Evolutionary conservation across 2,113 vertebrate genomes (phyloP), one percentile per base, ranked within the genome.

Genomic region (Phylloscopus whistleri): DNA sequence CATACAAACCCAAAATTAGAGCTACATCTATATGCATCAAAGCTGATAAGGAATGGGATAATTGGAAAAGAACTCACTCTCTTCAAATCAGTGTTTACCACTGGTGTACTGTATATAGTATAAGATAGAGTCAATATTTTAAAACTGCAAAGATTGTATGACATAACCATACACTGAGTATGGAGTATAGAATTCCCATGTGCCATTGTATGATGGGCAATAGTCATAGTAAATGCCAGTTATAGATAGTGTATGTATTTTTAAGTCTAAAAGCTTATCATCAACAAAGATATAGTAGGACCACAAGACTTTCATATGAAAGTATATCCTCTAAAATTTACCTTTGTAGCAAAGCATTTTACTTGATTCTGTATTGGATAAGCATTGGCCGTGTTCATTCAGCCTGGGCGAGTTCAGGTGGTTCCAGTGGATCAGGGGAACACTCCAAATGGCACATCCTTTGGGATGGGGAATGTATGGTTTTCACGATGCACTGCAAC

Each of bases 321-420:
- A 97, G 97, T 97, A 96, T 97, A 97, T 96, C 94, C 93, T 94
- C 92, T 96, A 93, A 97, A 97, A 95, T 92, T 97, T 95, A 96
- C 95, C 97, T 97, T 97, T 97, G 97, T 97, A 97, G 96, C 97
- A 97, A 97, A 97, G 97, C 1, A 6, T 94, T 97, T 97, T 97
- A 97, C 89, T 93, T 96, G 94, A 97, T 97, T 97, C 97, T 97
- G 94, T 97, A 97, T 95, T 92, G 96, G 97, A 97, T 95, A 96
- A 95, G 94, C 75, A 87, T 89, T 94, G 95, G 94, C 93, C 95
- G 9, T 27, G 60, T 97, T 97, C 97, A 96, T 97, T 97, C 95
- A 96, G 91, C 80, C 92, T 80, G 96, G 96, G 92, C 74, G 60
- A 96, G 92, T 88, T 95, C 48, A 48, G 89, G 95, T 96, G 95